Evolutionary conservation across 2,888 invertebrate species (phyloP).

Genomic region (Elegia similella): DNA sequence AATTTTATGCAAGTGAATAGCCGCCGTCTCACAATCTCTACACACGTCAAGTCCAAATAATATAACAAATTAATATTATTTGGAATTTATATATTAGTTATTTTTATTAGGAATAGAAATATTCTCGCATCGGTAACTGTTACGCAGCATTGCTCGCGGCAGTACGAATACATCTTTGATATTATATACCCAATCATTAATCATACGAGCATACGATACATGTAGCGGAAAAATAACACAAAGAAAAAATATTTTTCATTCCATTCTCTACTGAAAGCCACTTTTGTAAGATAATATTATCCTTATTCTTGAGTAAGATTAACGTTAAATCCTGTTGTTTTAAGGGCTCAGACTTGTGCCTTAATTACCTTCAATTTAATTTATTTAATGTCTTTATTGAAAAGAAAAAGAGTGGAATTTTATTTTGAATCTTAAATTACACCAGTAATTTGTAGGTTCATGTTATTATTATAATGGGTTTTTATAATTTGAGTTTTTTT

Average conservation of each 20-base stretch:
- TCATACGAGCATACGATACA: slow-evolving; percentile 19
- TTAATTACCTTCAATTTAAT: background rate
- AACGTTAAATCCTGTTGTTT: background rate
- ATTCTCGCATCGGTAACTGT: background rate
- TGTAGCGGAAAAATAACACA: slow-evolving; percentile 9
- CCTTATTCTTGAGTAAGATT: background rate
- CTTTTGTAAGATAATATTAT: background rate
- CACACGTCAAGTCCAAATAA: no score
- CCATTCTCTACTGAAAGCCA: background rate
- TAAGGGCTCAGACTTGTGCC: background rate
- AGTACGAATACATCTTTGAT: background rate
- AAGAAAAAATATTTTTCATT: slow-evolving; percentile 3
- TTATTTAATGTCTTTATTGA: background rate
- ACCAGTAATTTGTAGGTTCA: no score
- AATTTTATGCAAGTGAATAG: no score
- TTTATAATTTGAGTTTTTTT: no score
- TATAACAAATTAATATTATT: no score
- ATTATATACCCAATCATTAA: slow-evolving; percentile 20
- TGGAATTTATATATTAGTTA: no score
- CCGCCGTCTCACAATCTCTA: no score
- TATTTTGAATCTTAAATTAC: no score
- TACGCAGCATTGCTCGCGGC: background rate
- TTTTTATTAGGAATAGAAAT: no score
- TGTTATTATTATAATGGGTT: no score
- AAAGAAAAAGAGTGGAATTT: no score